phyloP scores from a whole-genome alignment of 2,797 vertebrate species.

The Acipenser transmontanus region DNA sequence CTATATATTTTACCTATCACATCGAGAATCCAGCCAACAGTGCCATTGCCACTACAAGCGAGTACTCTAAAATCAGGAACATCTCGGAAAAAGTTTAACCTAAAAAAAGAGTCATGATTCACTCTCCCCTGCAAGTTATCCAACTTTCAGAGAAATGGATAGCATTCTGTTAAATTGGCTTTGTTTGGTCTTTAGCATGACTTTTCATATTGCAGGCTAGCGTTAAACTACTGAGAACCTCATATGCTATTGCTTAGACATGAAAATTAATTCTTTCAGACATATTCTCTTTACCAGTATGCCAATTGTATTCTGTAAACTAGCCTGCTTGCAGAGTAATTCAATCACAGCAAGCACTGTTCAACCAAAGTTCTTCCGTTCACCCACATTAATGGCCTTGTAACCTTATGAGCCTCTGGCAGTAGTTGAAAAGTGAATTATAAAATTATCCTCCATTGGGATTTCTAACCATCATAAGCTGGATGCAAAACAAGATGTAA shows the following conservation, averaged over 20 bases:
- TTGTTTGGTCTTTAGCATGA: no score
- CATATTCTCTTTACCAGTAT: background rate
- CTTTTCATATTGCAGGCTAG: no score
- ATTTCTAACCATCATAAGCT: constrained; percentile 28
- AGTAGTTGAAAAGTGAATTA: constrained; percentile 60
- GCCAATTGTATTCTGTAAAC: constrained; percentile 31
- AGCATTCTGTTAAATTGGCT: no score
- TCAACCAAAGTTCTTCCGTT: constrained; percentile 68
- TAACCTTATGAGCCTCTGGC: constrained; percentile 65
- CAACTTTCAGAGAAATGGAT: no score
- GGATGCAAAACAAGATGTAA: constrained; percentile 55
- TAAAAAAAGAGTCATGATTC: constrained; percentile 34
- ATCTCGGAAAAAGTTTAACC: constrained; percentile 89
- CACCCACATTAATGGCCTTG: constrained; percentile 65
- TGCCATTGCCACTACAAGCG: constrained; percentile 86
- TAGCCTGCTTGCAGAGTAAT: constrained; percentile 53
- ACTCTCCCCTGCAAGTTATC: no score
- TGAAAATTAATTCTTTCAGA: no score
- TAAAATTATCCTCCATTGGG: constrained; percentile 65
- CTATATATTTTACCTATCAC: constrained; percentile 74
- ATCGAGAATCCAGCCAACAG: constrained; percentile 92
- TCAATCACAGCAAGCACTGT: constrained; percentile 58
- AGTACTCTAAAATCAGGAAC: constrained; percentile 82
- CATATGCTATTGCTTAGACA: no score
- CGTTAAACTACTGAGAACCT: no score